A percentile compares a stretch with the other conserved stretches of the same genome.
Evolutionary conservation across 2,113 vertebrate species (phyloP).

Genomic region (Vulpes vulpes): DNA sequence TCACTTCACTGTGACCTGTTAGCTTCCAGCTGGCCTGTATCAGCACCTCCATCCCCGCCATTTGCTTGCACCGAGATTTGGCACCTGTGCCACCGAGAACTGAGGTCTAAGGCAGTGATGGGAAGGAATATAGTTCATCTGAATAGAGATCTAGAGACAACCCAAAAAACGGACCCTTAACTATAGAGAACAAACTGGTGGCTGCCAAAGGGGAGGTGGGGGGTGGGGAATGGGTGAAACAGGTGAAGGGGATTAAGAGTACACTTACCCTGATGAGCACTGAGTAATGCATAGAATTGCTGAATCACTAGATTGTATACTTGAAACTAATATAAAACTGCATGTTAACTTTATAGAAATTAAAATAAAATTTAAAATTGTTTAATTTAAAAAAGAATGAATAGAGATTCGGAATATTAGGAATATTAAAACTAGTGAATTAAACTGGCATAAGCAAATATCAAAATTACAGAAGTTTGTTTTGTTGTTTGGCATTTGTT

Average conservation of each 20-base stretch:
- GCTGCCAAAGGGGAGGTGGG: neutral
- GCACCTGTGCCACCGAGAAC: neutral
- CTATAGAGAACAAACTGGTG: neutral
- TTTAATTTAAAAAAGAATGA: neutral
- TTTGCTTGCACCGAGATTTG: neutral
- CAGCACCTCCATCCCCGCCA: neutral
- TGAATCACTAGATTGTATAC: neutral
- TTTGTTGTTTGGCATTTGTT: neutral
- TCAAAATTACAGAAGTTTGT: neutral
- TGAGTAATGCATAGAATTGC: neutral
- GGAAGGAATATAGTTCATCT: neutral
- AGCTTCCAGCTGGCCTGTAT: neutral
- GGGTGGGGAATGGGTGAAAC: neutral
- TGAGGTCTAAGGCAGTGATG: neutral
- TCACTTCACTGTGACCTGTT: neutral
- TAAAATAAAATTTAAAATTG: neutral
- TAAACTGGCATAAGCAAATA: neutral
- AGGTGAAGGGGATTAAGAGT: neutral
- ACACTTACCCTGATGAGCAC: neutral
- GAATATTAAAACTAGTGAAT: slow-evolving; percentile 11
- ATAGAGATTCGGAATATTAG: neutral
- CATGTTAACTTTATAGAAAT: neutral
- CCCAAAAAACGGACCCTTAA: neutral
- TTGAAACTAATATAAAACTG: neutral
- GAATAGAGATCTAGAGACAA: neutral